Conservation (phyloP, 2,797 vertebrate species). For the Myotis planiceps region DNA sequence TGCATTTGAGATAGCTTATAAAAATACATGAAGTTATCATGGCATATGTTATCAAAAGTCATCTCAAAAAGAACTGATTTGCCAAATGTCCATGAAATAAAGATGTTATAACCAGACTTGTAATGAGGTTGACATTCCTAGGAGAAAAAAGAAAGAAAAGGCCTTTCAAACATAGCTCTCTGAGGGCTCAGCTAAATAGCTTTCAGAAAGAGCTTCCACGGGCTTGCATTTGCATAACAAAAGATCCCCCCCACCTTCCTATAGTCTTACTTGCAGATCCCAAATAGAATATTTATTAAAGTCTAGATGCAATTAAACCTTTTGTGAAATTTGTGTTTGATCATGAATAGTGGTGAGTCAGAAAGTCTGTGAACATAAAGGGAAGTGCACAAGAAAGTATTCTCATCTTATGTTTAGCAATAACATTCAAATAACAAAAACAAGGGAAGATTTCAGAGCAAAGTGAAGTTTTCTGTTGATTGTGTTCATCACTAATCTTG, state of each 20-base stretch:
- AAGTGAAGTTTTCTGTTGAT: not conserved
- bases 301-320: slow-evolving; percentile 74
- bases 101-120: slow-evolving; percentile 36
- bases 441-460: slow-evolving; percentile 44
- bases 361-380: slow-evolving; percentile 69
- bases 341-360: slow-evolving; percentile 53
- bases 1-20: slow-evolving; percentile 10
- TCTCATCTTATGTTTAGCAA: slow-evolving; percentile 23
- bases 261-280: slow-evolving; percentile 79
- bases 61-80: slow-evolving; percentile 61
- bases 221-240: slow-evolving; percentile 80
- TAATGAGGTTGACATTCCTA: slow-evolving; percentile 68
- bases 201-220: slow-evolving; percentile 69
- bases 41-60: slow-evolving; percentile 51
- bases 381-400: slow-evolving; percentile 26
- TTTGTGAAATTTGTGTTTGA: slow-evolving; percentile 78
- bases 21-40: slow-evolving; percentile 36
- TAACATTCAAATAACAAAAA: slow-evolving; percentile 66
- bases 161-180: slow-evolving; percentile 68
- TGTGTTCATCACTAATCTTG: slow-evolving; percentile 6
- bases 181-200: slow-evolving; percentile 71
- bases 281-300: slow-evolving; percentile 79
- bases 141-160: slow-evolving; percentile 63
- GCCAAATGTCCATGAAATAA: slow-evolving; percentile 18
- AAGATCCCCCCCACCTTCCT: slow-evolving; percentile 67